phyloP scores from a whole-genome alignment of 2,113 vertebrate genomes.

The Crotalus viridis region DNA sequence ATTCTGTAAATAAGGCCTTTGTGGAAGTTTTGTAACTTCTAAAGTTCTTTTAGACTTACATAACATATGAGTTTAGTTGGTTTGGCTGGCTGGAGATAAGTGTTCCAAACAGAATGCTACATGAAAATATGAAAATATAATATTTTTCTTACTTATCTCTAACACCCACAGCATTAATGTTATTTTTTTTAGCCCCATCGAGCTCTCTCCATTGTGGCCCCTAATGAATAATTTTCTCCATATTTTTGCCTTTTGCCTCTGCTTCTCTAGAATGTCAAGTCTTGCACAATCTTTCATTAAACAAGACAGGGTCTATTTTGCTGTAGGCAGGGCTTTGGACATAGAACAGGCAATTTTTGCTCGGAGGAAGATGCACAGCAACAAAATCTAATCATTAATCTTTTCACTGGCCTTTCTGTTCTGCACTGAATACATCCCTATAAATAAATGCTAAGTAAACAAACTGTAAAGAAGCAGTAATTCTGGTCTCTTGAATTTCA shows the following conservation, averaged over 20 bases:
- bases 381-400: not conserved
- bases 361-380: not conserved
- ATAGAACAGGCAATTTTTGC: not conserved
- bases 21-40: not conserved
- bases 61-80: not conserved
- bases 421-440: not conserved
- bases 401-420: not conserved
- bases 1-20: not conserved
- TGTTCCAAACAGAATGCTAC: not conserved
- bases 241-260: not conserved
- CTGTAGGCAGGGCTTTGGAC: not conserved
- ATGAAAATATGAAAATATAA: not conserved
- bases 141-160: not conserved
- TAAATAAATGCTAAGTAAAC: not conserved
- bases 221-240: not conserved
- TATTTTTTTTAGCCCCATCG: not conserved
- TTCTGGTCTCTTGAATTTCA: not conserved
- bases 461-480: not conserved
- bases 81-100: not conserved
- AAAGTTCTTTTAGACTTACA: not conserved
- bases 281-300: conserved; percentile 2
- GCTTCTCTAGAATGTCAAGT: not conserved
- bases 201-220: not conserved
- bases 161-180: not conserved
- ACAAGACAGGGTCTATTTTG: not conserved